Evolutionary conservation across 2,113 vertebrate genomes (phyloP).

Genomic region (Clarias magur): DNA sequence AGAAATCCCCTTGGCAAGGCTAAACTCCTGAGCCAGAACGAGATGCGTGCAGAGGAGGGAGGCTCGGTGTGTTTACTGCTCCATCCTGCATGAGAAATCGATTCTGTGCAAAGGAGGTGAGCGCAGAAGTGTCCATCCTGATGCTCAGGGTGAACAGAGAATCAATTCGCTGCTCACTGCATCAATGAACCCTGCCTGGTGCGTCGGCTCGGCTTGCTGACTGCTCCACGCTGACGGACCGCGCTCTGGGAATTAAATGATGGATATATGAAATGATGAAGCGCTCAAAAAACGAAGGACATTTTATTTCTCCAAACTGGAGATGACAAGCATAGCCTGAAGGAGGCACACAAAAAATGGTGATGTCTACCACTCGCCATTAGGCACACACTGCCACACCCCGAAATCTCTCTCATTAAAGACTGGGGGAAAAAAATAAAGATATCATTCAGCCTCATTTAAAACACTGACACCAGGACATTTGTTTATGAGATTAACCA

Average conservation of each 20-base stretch:
- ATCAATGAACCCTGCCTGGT: slow-evolving; percentile 4
- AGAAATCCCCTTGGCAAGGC: slow-evolving; percentile 25
- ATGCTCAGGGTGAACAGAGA: slow-evolving; percentile 22
- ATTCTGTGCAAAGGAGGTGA: slow-evolving; percentile 25
- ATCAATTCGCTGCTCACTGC: slow-evolving; percentile 12
- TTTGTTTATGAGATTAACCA: slow-evolving; percentile 45
- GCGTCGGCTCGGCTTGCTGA: slow-evolving; percentile 11
- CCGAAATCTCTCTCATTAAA: background rate
- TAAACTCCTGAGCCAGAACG: slow-evolving; percentile 36
- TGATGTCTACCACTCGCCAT: background rate
- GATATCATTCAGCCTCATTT: slow-evolving; percentile 26
- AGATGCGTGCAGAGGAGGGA: background rate
- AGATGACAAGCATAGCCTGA: slow-evolving; percentile 19
- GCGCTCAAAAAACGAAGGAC: slow-evolving; percentile 5
- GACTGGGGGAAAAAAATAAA: background rate
- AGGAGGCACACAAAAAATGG: background rate
- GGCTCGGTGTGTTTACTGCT: slow-evolving; percentile 35
- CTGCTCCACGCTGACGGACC: slow-evolving; percentile 15
- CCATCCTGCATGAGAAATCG: slow-evolving; percentile 36
- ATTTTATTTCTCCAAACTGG: background rate
- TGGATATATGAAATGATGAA: slow-evolving; percentile 24
- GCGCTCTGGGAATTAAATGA: background rate
- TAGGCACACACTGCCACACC: background rate
- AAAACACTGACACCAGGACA: slow-evolving; percentile 9
- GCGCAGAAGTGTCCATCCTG: slow-evolving; percentile 10